A percentile compares a stretch with the other conserved stretches of the same genome.
Conservation (phyloP, 2,888 invertebrate species). For the Automeris io region DNA sequence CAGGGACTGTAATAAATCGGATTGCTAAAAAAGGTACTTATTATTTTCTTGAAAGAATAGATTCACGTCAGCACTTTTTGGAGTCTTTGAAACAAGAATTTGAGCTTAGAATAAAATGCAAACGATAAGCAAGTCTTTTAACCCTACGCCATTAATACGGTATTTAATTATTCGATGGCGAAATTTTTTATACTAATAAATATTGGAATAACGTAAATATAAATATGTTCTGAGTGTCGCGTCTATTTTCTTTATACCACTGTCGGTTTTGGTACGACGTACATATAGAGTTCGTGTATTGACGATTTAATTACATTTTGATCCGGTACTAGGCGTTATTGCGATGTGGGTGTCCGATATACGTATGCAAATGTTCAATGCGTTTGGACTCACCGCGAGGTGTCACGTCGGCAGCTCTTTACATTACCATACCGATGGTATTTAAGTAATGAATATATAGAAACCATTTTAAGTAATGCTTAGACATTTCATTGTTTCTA, state of each 20-base stretch:
- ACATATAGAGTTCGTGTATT: constrained; percentile 69
- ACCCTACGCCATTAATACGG: too few relatives aligned
- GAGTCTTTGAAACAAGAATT: too few relatives aligned
- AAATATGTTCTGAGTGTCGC: constrained; percentile 11
- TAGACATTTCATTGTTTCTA: too few relatives aligned
- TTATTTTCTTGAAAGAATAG: too few relatives aligned
- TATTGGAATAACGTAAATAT: constrained; percentile 2
- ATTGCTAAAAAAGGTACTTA: too few relatives aligned
- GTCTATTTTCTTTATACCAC: constrained; percentile 33
- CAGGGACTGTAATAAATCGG: too few relatives aligned
- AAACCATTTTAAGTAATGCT: constrained; percentile 15
- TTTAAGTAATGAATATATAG: constrained; percentile 30
- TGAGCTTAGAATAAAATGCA: too few relatives aligned
- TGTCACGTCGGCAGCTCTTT: constrained; percentile 44
- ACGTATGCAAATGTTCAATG: constrained; percentile 51
- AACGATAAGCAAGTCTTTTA: too few relatives aligned
- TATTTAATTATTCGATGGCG: too few relatives aligned
- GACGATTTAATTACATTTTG: constrained; percentile 73
- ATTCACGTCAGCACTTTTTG: too few relatives aligned
- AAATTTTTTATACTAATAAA: too few relatives aligned
- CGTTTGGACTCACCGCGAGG: constrained; percentile 24
- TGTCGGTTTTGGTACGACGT: constrained; percentile 49
- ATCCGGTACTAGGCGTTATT: constrained; percentile 60
- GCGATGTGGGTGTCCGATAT: constrained; percentile 74
- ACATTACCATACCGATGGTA: constrained; percentile 37